Evolutionary conservation across 2,888 invertebrate genomes (phyloP), one percentile per base, ranked within the genome.

Genomic region (Ochropleura leucogaster): DNA sequence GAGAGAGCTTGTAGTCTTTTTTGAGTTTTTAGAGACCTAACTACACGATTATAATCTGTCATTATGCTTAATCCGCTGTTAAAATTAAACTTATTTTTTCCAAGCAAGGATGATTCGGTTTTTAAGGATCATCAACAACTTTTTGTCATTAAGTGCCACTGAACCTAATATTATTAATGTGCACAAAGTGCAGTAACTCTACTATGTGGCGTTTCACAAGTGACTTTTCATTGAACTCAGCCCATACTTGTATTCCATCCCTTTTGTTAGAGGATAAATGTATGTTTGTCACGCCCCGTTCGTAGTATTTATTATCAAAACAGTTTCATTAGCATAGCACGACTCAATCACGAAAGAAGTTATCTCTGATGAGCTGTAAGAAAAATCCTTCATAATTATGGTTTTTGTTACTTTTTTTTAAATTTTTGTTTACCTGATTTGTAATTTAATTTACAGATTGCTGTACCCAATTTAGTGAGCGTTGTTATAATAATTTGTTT

Each of bases 161-260:
- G 65, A 80, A 80, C 60, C n/a, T 53, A 64, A 53, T 64, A 59
- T 44, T 46, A 63, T 63, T 74, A 44, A n/a, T 40, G 14, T 71
- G 65, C 46, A 80, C 46, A 60, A 66, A 68, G 59, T 70, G 20
- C 68, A 80, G 40, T 65, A 79, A 65, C 60, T 40, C 14, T 4
- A 20, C 46, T 67, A 12, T 64, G 6, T 46, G 14, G 8, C 9
- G 20, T 55, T 66, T 5, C 9, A 68, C 46, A 40, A 47, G 6
- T 51, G 66, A 51, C 40, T 46, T 64, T 62, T 59, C 72, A 69
- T 68, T 80, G 57, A 80, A 66, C 77, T 76, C 57, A 20, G 6
- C 3, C 5, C n/a, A 20, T 51, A 42, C 12, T 18, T 49, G 62
- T 65, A 60, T 66, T 53, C 30, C 67, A 55, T 65, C n/a, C 47